Evolutionary conservation across 2,888 invertebrate genomes (phyloP), one percentile per base, ranked within the genome.

Genomic region (Phrixothrix hirtus): DNA sequence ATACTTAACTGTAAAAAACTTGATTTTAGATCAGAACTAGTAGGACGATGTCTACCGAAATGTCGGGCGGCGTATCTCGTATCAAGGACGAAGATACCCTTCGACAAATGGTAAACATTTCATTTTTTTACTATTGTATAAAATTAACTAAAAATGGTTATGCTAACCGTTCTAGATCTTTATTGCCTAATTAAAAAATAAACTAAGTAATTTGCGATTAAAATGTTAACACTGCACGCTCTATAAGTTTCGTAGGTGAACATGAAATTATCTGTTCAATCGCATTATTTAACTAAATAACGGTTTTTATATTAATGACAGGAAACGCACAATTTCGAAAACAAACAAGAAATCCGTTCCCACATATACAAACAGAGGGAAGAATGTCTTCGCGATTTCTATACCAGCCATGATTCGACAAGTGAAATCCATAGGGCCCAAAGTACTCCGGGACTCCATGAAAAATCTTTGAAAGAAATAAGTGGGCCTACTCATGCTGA

Each of bases 361-460:
- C 86, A 92, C 77, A 88, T 91, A 86, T 91, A 88, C 75, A 87
- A 87, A 64, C 79, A 93, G 72, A 83, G 92, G 34, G 92, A 93
- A 74, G 85, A 87, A 69, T 83, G 89, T 55, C 79, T 91, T 67
- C 83, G 85, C 69, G 85, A 86, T 74, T 85, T 89, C 61, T 90
- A 90, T 78, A 75, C 74, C 36, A 75, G 74, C 39, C n/a, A 77
- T 41, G 81, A 81, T 70, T 68, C 72, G 1, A 41, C 63, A 10
- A 50, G 38, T 10, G 63, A 68, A 58, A 61, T 66, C 25, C 58
- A 64, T 32, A 59, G 55, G 34, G 60, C 70, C 52, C 55, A 57
- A 38, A 60, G 58, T 35, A 53, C 60, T 75, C 51, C 57, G 9
- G 37, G 59, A 16, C 34, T 53, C 7, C 53, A 57, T 9, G 37